Base-by-base conservation (phyloP, 2,888 invertebrate species). In the Prosapia bicincta region DNA sequence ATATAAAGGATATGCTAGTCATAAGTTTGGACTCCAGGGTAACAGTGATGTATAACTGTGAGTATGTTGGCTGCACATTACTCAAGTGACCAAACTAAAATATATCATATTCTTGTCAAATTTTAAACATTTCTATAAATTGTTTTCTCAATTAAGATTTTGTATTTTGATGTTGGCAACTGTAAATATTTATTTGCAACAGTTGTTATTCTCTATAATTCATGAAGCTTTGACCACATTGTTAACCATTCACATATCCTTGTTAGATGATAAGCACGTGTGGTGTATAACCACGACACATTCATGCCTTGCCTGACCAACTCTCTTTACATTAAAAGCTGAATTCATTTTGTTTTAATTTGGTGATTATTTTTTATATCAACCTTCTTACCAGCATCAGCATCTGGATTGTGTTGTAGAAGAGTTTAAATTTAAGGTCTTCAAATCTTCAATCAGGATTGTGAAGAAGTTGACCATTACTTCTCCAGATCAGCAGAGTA, bases 191-290 rank as follows among this genome's bases (percentile, higher is more conserved):
- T 74, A 74, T 76, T 74, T 78, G 75, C 78, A 76, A 77, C 76
- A 78, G 69, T 78, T 77, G 79, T 80, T 79, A 79, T 78, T 79
- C 76, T 72, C 66, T 72, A 72, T 66, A 71, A 72, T 70, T 76
- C 71, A 72, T 76, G 74, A 71, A 78, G 73, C 76, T 74, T 73
- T 74, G 72, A 67, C 73, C 76, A 78, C 78, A 75, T 72, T 79
- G 75, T 77, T 78, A 79, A 71, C 78, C 72, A 75, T 66, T 78
- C 78, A 79, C 76, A 78, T 75, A 79, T 79, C 76, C 77, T 76
- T 76, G 70, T 72, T 78, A 77, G 76, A 72, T 72, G 65, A 54
- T 72, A 76, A 76, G 71, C 74, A 76, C 76, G 54, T 76, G 54
- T 54, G 54, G 74, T 77, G 75, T 75, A 76, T 78, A 74, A 75